Conservation (phyloP, 2,113 vertebrate genomes). For the Chrysochloris asiatica region DNA sequence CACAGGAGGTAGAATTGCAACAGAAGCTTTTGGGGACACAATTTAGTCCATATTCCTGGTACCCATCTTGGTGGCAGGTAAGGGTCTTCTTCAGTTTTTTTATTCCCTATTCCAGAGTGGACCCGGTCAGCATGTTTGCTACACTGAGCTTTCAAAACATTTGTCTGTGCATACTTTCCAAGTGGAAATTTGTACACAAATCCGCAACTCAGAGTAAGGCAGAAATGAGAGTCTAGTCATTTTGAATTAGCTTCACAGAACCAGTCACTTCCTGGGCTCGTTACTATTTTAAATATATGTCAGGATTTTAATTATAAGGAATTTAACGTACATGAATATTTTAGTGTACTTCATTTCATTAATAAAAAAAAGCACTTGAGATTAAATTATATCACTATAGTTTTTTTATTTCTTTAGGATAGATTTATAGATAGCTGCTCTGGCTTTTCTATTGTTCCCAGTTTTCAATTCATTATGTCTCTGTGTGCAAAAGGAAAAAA, state of each 20-base stretch:
- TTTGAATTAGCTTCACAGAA: neutral
- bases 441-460: slow-evolving; percentile 65
- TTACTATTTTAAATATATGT: slow-evolving; percentile 57
- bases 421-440: slow-evolving; percentile 73
- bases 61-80: neutral
- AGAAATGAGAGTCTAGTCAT: neutral
- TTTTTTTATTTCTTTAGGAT: slow-evolving; percentile 68
- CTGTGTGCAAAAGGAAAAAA: slow-evolving; percentile 41
- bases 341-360: slow-evolving; percentile 63
- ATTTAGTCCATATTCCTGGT: neutral
- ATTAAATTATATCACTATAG: slow-evolving; percentile 68
- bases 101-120: neutral
- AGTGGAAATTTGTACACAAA: neutral
- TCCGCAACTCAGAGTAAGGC: neutral
- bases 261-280: slow-evolving; percentile 10
- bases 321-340: slow-evolving; percentile 59
- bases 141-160: neutral
- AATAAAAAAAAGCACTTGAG: slow-evolving; percentile 65
- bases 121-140: neutral
- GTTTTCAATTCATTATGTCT: slow-evolving; percentile 76
- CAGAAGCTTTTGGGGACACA: neutral
- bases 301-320: slow-evolving; percentile 64
- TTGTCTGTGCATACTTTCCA: neutral
- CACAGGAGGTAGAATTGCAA: too few species aligned
- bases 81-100: neutral